Evolutionary conservation across 2,113 vertebrate genomes (phyloP).

Genomic region (Parus major): DNA sequence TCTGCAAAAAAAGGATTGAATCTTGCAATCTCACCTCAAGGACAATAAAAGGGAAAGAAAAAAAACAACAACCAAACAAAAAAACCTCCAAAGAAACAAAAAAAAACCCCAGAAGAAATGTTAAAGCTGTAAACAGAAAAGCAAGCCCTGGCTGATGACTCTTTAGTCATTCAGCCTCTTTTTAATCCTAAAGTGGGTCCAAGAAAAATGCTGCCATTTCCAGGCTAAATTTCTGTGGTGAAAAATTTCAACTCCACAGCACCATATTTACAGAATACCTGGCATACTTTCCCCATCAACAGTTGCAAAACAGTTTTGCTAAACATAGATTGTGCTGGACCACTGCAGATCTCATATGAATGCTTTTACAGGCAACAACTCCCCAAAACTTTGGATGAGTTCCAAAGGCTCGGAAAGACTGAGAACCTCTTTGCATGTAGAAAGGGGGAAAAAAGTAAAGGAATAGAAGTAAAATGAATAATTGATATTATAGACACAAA

Average conservation of each 20-base stretch:
- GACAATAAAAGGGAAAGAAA: background rate
- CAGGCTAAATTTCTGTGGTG: background rate
- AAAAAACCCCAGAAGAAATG: background rate
- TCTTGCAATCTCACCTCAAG: background rate
- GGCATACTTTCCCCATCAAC: constrained; percentile 60
- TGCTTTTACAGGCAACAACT: constrained; percentile 27
- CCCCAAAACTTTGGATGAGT: background rate
- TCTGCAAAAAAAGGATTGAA: background rate
- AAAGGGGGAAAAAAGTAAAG: background rate
- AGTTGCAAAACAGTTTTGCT: constrained; percentile 60
- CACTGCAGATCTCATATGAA: constrained; percentile 41
- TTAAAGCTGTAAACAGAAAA: background rate
- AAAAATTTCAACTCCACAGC: background rate
- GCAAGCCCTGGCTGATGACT: background rate
- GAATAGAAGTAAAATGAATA: background rate
- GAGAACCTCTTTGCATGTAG: background rate
- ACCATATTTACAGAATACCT: constrained; percentile 51
- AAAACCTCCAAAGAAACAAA: too few relatives aligned
- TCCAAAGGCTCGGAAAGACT: constrained; percentile 22
- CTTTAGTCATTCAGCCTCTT: background rate
- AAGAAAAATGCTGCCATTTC: background rate
- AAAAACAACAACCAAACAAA: background rate
- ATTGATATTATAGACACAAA: background rate
- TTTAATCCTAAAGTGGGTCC: background rate
- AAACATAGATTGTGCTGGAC: constrained; percentile 59